Evolutionary conservation across 1,140 invertebrate genomes (phyloP).

Genomic region (Ridgeia piscesae): DNA sequence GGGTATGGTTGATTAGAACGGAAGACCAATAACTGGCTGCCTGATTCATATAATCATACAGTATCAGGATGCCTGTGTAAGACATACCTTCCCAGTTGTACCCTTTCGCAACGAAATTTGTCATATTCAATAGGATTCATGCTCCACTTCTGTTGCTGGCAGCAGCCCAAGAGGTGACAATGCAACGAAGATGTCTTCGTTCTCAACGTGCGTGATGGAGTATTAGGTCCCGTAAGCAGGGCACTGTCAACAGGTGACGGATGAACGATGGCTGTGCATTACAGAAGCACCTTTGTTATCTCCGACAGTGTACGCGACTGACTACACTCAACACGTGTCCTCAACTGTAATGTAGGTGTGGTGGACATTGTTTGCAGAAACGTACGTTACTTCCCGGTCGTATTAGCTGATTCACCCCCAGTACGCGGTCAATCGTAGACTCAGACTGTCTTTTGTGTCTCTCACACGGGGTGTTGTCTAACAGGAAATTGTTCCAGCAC

Average conservation of each 20-base stretch:
- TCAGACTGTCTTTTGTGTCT: neutral
- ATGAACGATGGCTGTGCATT: neutral
- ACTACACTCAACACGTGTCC: neutral
- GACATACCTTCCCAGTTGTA: no score
- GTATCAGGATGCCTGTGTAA: no score
- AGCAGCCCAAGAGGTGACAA: no score
- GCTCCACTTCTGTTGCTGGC: no score
- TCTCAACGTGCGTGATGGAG: no score
- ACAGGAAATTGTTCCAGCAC: neutral
- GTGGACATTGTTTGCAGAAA: neutral
- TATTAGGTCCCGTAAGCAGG: neutral
- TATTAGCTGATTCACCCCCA: neutral
- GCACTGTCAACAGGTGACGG: neutral
- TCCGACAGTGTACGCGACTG: neutral
- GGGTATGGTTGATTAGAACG: no score
- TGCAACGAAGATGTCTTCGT: no score
- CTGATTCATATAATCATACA: no score
- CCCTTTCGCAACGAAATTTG: no score
- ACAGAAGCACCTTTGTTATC: neutral
- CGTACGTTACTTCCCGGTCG: neutral
- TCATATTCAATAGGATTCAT: no score
- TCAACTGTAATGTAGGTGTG: neutral
- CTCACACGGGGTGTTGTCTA: neutral
- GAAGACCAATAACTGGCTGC: no score
- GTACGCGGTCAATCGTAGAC: neutral